Evolutionary conservation across 1,140 invertebrate species (phyloP).

Genomic region (Campodea augens): DNA sequence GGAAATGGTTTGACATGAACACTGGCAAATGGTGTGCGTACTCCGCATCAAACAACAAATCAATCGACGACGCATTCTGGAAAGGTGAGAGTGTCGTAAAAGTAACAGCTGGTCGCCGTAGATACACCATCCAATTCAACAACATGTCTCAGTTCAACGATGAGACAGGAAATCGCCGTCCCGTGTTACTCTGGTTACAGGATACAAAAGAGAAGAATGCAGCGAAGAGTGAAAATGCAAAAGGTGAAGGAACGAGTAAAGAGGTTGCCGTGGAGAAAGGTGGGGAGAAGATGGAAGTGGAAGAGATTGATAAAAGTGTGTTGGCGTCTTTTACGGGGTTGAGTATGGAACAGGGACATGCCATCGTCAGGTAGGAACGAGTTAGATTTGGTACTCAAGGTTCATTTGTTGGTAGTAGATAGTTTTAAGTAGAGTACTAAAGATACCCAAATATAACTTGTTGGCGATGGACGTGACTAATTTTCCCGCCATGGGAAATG

Average conservation of each 20-base stretch:
- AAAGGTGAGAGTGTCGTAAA: constrained; percentile 48
- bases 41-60: constrained; percentile 48
- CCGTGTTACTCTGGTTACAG: constrained; percentile 52
- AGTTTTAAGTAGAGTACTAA: too few relatives aligned
- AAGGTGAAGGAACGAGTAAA: constrained; percentile 5
- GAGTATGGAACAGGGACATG: not conserved
- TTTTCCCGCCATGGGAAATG: too few relatives aligned
- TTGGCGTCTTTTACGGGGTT: not conserved
- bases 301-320: constrained; percentile 9
- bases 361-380: not conserved
- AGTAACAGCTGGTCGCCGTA: constrained; percentile 49
- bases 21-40: constrained; percentile 65
- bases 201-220: constrained; percentile 15
- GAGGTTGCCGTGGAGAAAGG: constrained; percentile 8
- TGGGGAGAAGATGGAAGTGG: constrained; percentile 6
- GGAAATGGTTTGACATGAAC: constrained; percentile 75
- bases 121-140: constrained; percentile 61
- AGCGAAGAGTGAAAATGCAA: constrained; percentile 3
- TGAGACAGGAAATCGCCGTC: constrained; percentile 61
- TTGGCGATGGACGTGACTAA: too few relatives aligned
- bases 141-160: constrained; percentile 69
- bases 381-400: too few relatives aligned
- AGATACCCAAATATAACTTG: too few relatives aligned
- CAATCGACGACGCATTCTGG: constrained; percentile 67
- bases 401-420: too few relatives aligned